Base-by-base conservation (phyloP, 1,140 invertebrate genomes). In the Brachionus sp. region DNA sequence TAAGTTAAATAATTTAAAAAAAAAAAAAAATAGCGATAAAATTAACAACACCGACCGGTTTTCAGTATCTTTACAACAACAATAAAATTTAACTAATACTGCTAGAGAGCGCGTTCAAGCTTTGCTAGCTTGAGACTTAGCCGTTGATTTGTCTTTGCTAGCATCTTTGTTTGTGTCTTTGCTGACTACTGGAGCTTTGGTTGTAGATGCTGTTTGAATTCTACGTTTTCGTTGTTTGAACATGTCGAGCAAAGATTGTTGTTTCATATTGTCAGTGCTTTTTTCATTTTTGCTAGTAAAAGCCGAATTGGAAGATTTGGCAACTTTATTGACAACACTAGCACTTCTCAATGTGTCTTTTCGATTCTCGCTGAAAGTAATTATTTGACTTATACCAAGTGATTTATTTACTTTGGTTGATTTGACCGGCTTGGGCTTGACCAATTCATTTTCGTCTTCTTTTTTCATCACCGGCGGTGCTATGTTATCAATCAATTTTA, bases 311-410 rank as follows among this genome's bases (percentile, higher is more conserved):
- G 66, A 9, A 13, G 66, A 70, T 23, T 70, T 70, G 37, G 19
- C 66, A 2, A 70, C 35, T 70, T 42, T 75, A 5, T 29, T 75
- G 9, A 19, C 16, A n/a, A 16, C 9, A 46, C 12, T 75, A 0
- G 70, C 70, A 12, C 70, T 75, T 33, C 77, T 23, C 37, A 80
- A 37, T 29, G 77, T 80, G 37, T 80, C 77, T 33, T 80, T 80
- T 33, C 77, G 5, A 50, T 80, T 80, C 33, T 80, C 77, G 12
- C 77, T 80, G 42, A 80, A 80, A 9, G 77, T 80, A 37, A 80
- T 57, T 12, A 80, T 80, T 57, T 62, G 77, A 62, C 57, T 80
- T 19, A 42, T 10, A 78, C 46, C 39, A 12, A 37, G 35, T 5
- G 39, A 53, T 29, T 57, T 62, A 7, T 23, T 44, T 35, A 7